Percentiles rank a stretch among this genome's conserved stretches.
phyloP scores from a whole-genome alignment of 2,888 invertebrate genomes.

The Leptura quadrifasciata region DNA sequence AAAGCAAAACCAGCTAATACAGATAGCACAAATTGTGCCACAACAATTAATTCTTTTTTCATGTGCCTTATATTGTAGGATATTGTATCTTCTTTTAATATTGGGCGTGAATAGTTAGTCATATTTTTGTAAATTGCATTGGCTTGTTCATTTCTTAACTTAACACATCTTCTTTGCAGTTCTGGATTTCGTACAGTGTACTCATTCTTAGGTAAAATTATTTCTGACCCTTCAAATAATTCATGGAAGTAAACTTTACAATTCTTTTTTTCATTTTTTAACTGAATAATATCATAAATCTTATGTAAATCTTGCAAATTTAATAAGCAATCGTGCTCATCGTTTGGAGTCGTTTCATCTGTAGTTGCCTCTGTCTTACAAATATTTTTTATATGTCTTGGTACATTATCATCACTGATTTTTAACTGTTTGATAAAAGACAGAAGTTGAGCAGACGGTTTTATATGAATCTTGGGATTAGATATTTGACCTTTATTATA shows the following conservation, averaged over 20 bases:
- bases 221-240: neutral
- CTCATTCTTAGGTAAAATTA: neutral
- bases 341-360: neutral
- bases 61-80: constrained; percentile 2
- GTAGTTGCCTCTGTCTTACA: neutral
- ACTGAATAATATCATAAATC: neutral
- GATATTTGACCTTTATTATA: constrained; percentile 1
- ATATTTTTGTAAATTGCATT: neutral
- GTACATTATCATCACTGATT: neutral
- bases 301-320: neutral
- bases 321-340: neutral
- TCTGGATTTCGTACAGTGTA: neutral
- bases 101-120: neutral
- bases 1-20: neutral
- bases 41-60: neutral
- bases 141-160: neutral
- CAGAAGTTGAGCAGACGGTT: neutral
- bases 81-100: constrained; percentile 26
- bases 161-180: neutral
- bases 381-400: neutral
- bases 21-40: neutral
- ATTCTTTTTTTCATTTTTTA: neutral
- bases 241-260: neutral
- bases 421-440: neutral
- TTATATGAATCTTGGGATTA: neutral